Evolutionary conservation across 2,888 invertebrate species (phyloP).

Genomic region (Hipparchia sbordonii): DNA sequence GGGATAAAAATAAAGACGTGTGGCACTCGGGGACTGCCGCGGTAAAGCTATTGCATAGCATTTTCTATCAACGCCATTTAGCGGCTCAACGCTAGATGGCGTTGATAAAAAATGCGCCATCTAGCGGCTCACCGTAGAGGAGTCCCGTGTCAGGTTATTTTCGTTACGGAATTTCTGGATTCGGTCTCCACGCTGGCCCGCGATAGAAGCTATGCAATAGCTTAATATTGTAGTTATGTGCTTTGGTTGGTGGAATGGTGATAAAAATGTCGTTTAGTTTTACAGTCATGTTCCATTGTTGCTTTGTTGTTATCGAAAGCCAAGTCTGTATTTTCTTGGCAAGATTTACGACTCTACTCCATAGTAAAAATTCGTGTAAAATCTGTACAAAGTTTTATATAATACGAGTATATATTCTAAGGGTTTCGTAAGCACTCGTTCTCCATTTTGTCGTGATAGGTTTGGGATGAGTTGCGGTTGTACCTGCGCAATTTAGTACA

Average conservation of each 20-base stretch:
- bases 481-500: slow-evolving; percentile 36
- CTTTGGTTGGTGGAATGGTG: neutral
- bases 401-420: slow-evolving; percentile 32
- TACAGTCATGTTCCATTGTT: slow-evolving; percentile 12
- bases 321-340: neutral
- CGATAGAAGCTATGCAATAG: too few relatives aligned
- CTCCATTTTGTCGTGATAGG: slow-evolving; percentile 49
- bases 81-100: too few relatives aligned
- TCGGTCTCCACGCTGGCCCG: too few relatives aligned
- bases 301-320: neutral
- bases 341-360: slow-evolving; percentile 5
- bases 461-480: slow-evolving; percentile 56
- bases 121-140: too few relatives aligned
- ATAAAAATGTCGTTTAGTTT: neutral
- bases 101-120: too few relatives aligned
- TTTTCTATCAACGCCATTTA: too few relatives aligned
- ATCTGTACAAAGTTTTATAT: slow-evolving; percentile 2
- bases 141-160: too few relatives aligned
- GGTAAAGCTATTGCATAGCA: too few relatives aligned
- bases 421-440: slow-evolving; percentile 45
- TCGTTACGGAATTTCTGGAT: too few relatives aligned
- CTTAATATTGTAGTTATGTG: too few relatives aligned
- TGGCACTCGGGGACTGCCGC: too few relatives aligned
- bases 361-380: neutral
- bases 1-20: too few relatives aligned